Conservation (phyloP, 2,888 invertebrate species). For the Cephus sareptanus region DNA sequence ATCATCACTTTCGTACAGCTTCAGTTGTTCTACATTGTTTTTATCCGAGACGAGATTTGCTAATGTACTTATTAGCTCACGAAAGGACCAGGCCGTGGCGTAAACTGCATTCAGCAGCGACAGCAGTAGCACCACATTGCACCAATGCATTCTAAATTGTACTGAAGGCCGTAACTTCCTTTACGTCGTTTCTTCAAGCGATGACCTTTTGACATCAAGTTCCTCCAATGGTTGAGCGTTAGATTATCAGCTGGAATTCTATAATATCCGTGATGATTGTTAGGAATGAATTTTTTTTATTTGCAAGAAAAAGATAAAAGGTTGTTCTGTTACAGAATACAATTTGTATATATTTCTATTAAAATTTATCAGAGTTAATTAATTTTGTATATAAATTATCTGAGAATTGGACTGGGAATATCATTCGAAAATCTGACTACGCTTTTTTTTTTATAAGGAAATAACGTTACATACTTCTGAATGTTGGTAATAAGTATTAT, state of each 20-base stretch:
- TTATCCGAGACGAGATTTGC: constrained; percentile 8
- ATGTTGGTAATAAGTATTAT: neutral
- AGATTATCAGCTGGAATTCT: neutral
- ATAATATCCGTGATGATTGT: neutral
- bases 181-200: neutral
- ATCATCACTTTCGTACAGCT: neutral
- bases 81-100: constrained; percentile 25
- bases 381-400: neutral
- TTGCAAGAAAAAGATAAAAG: neutral
- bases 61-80: constrained; percentile 18
- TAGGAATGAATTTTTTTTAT: neutral
- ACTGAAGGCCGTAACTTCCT: neutral
- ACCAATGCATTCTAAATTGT: constrained; percentile 17
- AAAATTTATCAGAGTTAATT: neutral
- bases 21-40: neutral
- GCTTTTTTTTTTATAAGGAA: neutral
- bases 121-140: constrained; percentile 24
- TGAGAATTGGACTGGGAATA: neutral
- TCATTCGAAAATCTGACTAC: neutral
- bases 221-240: neutral
- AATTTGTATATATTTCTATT: neutral
- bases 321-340: neutral
- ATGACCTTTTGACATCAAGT: neutral
- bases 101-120: constrained; percentile 12
- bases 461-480: neutral